These are phyloP conservation scores for Cyclophora punctaria DNA, from an alignment of 2,888 invertebrate genomes.

Conservation along the genomic window DNA sequence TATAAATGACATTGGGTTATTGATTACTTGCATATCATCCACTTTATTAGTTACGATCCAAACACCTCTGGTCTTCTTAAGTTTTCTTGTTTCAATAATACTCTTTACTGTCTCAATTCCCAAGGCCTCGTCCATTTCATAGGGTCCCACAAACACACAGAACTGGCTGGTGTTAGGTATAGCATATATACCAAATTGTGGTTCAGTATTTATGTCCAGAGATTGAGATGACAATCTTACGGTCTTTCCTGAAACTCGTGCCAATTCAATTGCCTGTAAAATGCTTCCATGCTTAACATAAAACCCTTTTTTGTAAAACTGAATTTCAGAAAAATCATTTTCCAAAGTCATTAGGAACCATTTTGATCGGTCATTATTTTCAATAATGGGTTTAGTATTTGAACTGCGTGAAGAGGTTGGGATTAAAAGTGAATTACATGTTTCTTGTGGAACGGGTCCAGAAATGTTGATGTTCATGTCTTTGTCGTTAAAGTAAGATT, in stretches of 20 bases:
- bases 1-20: conserved; percentile 55
- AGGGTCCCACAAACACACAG: conserved; percentile 62
- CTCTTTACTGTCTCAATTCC: conserved; percentile 58
- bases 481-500: neutral
- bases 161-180: conserved; percentile 45
- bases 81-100: conserved; percentile 17
- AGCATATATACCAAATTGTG: conserved; percentile 64
- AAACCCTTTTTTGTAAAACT: conserved; percentile 65
- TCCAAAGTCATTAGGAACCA: conserved; percentile 75
- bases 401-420: too few relatives aligned
- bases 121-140: conserved; percentile 49
- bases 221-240: conserved; percentile 59
- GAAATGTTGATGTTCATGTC: too few relatives aligned
- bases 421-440: too few relatives aligned
- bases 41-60: conserved; percentile 59
- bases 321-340: conserved; percentile 70
- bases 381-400: too few relatives aligned
- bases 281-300: conserved; percentile 72
- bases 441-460: too few relatives aligned
- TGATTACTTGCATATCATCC: conserved; percentile 53
- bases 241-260: conserved; percentile 61
- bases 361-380: conserved; percentile 38
- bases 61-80: conserved; percentile 46
- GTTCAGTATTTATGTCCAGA: conserved; percentile 27
- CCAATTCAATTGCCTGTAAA: conserved; percentile 60